A percentile compares a stretch with the other conserved stretches of the same genome.
Conservation (phyloP, 1,140 invertebrate species). For the Orussus abietinus region DNA sequence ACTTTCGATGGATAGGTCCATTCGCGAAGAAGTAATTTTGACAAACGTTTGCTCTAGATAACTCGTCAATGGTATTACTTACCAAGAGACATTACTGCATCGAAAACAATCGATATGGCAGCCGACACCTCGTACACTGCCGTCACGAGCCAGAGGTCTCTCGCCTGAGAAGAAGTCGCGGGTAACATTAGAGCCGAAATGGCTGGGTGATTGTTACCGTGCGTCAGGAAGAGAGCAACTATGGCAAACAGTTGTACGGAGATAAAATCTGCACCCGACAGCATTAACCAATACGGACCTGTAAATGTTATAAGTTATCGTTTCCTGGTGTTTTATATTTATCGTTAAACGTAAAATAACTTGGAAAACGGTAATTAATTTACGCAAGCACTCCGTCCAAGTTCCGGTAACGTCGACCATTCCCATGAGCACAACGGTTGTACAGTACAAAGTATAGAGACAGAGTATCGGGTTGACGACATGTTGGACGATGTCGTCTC, state of each 20-base stretch:
- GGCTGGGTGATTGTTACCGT: slow-evolving; percentile 48
- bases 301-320: slow-evolving; percentile 21
- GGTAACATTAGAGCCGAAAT: slow-evolving; percentile 46
- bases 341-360: background rate
- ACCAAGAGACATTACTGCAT: slow-evolving; percentile 52
- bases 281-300: slow-evolving; percentile 57
- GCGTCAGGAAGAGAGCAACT: slow-evolving; percentile 55
- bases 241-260: slow-evolving; percentile 55
- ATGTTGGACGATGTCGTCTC: slow-evolving; percentile 51
- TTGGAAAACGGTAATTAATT: no score
- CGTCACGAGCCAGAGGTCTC: slow-evolving; percentile 56
- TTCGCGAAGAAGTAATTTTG: background rate
- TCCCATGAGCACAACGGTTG: slow-evolving; percentile 51
- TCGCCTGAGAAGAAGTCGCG: slow-evolving; percentile 43
- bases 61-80: no score
- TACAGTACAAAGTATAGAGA: slow-evolving; percentile 51
- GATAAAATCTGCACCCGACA: slow-evolving; percentile 54
- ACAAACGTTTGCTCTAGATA: slow-evolving; percentile 7
- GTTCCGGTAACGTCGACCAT: slow-evolving; percentile 50
- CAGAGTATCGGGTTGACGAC: slow-evolving; percentile 40
- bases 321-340: no score
- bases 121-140: slow-evolving; percentile 55
- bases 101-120: slow-evolving; percentile 50
- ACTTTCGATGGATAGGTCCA: slow-evolving; percentile 4
- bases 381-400: slow-evolving; percentile 55